Evolutionary conservation across 2,797 vertebrate species (phyloP).

Genomic region (Ispidina lecontei): DNA sequence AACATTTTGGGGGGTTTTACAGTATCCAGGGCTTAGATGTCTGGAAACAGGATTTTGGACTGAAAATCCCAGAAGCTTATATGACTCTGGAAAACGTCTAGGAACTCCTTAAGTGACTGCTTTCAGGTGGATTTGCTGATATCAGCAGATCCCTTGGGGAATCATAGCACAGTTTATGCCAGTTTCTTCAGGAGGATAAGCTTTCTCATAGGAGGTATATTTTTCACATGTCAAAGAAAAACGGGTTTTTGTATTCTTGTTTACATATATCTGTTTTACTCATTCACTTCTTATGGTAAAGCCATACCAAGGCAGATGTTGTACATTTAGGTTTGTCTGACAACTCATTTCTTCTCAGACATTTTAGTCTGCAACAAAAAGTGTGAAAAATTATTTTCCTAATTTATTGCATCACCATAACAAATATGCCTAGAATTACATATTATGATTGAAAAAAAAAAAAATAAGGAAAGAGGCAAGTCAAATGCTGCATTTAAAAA

Average conservation of each 20-base stretch:
- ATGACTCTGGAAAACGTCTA: conserved; percentile 19
- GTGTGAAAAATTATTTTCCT: neutral
- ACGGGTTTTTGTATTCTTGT: neutral
- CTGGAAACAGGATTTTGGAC: conserved; percentile 46
- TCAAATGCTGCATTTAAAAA: neutral
- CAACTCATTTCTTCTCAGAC: neutral
- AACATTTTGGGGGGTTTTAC: neutral
- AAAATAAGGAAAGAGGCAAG: neutral
- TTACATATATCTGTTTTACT: neutral
- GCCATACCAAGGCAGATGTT: neutral
- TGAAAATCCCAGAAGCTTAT: conserved; percentile 37
- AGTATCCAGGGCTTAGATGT: conserved; percentile 12
- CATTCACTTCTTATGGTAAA: neutral
- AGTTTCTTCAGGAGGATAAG: neutral
- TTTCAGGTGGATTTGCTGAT: conserved; percentile 5
- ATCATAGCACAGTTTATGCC: neutral
- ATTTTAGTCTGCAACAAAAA: neutral
- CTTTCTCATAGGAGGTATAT: neutral
- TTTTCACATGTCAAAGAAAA: neutral
- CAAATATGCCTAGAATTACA: neutral
- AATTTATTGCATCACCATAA: neutral
- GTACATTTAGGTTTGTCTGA: neutral
- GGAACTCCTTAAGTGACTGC: neutral
- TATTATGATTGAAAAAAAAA: neutral
- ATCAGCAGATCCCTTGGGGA: neutral